Evolutionary conservation across 2,888 invertebrate genomes (phyloP).

Genomic region (Blastobasis adustella): DNA sequence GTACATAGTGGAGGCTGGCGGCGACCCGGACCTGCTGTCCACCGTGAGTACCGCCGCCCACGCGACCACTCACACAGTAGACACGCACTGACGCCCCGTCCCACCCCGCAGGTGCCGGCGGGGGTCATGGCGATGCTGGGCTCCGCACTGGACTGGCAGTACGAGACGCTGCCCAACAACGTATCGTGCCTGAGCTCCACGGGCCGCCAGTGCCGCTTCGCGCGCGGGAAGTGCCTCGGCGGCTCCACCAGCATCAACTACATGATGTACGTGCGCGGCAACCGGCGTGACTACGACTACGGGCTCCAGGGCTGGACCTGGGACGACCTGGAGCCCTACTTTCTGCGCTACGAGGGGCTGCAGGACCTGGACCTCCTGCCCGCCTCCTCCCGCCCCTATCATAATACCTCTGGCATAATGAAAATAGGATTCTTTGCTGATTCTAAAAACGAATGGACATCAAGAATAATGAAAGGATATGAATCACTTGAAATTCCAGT

Average conservation of each 20-base stretch:
- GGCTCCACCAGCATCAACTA: constrained; percentile 77
- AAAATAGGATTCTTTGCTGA: constrained; percentile 33
- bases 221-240: constrained; percentile 77
- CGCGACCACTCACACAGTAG: too few relatives aligned
- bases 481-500: constrained; percentile 29
- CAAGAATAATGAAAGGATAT: constrained; percentile 28
- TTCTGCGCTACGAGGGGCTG: constrained; percentile 29
- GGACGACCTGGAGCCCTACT: constrained; percentile 35
- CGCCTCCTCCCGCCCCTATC: constrained; percentile 32
- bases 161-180: constrained; percentile 38
- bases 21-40: constrained; percentile 21
- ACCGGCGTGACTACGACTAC: constrained; percentile 70
- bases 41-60: neutral
- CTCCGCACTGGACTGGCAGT: constrained; percentile 33
- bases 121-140: too few relatives aligned
- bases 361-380: constrained; percentile 29
- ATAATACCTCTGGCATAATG: constrained; percentile 41
- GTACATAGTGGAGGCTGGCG: constrained; percentile 62
- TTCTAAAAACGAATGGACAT: constrained; percentile 39
- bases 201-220: constrained; percentile 40
- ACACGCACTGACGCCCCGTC: too few relatives aligned
- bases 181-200: constrained; percentile 37
- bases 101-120: too few relatives aligned
- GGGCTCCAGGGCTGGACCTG: constrained; percentile 74
- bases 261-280: constrained; percentile 77